Percentiles rank a stretch among this genome's conserved stretches.
These are phyloP conservation scores for Drosophila cyrtoloma DNA, from an alignment of 2,888 invertebrate genomes.

Conservation along the genomic window DNA sequence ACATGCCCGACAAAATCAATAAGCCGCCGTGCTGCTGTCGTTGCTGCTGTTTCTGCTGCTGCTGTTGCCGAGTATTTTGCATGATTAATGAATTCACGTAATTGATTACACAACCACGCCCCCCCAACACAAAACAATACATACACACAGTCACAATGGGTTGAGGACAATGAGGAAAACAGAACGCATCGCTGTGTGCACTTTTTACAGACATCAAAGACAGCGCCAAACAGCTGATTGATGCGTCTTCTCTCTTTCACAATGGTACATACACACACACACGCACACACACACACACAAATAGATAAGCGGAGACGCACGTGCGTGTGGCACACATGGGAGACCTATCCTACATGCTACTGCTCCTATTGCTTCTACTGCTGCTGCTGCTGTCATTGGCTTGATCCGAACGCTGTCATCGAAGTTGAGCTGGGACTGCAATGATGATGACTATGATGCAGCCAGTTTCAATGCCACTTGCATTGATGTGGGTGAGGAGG, in stretches of 20 bases:
- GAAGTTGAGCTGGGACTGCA: constrained; percentile 31
- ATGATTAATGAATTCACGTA: constrained; percentile 78
- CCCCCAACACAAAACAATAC: constrained; percentile 22
- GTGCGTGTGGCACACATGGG: constrained; percentile 22
- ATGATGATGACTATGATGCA: constrained; percentile 39
- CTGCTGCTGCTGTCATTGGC: constrained; percentile 45
- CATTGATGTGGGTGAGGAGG: not conserved
- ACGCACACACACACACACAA: constrained; percentile 4
- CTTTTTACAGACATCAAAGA: constrained; percentile 48
- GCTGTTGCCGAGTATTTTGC: constrained; percentile 66
- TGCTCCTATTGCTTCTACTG: constrained; percentile 14
- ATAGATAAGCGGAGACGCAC: constrained; percentile 18
- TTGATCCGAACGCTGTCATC: constrained; percentile 62
- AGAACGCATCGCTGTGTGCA: constrained; percentile 44
- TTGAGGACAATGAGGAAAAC: constrained; percentile 13
- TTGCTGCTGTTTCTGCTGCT: constrained; percentile 20
- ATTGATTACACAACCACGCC: constrained; percentile 71
- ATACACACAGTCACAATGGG: not conserved
- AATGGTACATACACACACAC: constrained; percentile 31
- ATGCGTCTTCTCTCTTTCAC: constrained; percentile 49
- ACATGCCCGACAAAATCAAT: constrained; percentile 69
- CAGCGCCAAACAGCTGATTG: constrained; percentile 69
- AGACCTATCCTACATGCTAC: constrained; percentile 5
- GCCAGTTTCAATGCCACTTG: constrained; percentile 34
- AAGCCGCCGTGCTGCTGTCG: constrained; percentile 34